Percentiles rank a stretch among this genome's conserved stretches.
Conservation (phyloP, 2,113 vertebrate genomes). For the Chloropsis cyanopogon region DNA sequence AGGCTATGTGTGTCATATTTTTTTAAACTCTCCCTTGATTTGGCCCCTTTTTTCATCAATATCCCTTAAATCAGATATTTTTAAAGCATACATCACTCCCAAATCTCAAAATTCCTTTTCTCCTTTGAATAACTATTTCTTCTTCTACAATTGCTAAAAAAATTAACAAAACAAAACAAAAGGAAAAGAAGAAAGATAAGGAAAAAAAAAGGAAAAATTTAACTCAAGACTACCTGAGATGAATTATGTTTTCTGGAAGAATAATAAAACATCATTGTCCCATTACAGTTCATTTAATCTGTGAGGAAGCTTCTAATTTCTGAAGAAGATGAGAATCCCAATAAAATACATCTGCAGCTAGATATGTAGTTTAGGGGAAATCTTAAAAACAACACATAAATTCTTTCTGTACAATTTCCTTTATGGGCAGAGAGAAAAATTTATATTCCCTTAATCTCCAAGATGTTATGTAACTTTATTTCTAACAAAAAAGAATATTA, state of each 20-base stretch:
- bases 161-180: too few relatives aligned
- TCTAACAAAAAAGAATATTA: not conserved
- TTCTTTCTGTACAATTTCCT: not conserved
- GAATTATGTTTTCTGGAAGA: not conserved
- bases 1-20: not conserved
- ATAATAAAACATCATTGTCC: not conserved
- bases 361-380: not conserved
- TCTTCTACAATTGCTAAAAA: not conserved
- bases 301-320: not conserved
- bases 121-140: not conserved
- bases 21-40: not conserved
- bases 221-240: not conserved
- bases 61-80: not conserved
- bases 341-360: not conserved
- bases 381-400: not conserved
- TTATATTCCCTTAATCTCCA: not conserved
- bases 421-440: not conserved
- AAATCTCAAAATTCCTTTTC: not conserved
- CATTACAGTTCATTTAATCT: constrained; percentile 10
- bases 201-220: not conserved
- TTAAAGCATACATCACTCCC: not conserved
- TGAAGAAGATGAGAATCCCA: not conserved
- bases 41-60: not conserved
- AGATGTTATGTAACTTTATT: not conserved
- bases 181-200: too few relatives aligned